These are phyloP conservation scores for Junonia oenone DNA, from an alignment of 2,888 invertebrate genomes.

Conservation along the genomic window DNA sequence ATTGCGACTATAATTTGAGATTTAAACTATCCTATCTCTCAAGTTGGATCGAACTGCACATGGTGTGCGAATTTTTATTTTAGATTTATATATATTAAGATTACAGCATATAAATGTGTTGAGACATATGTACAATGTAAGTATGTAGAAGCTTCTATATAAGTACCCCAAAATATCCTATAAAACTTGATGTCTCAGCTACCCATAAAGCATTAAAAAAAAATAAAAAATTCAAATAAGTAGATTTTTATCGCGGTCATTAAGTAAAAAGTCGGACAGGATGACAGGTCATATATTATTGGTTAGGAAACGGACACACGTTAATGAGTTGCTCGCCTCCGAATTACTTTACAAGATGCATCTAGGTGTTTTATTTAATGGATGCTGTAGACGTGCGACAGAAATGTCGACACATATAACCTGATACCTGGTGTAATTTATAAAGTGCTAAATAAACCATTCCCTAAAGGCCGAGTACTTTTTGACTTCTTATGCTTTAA, in stretches of 20 bases:
- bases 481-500: too few species aligned
- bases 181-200: background rate
- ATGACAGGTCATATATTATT: constrained; percentile 37
- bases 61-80: too few species aligned
- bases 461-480: too few species aligned
- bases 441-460: too few species aligned
- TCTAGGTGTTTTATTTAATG: constrained; percentile 11
- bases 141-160: too few species aligned
- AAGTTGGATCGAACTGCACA: too few species aligned
- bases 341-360: constrained; percentile 14
- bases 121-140: too few species aligned
- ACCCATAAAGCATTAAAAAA: background rate
- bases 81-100: too few species aligned
- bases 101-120: too few species aligned
- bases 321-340: constrained; percentile 29
- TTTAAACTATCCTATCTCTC: too few species aligned
- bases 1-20: too few species aligned
- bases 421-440: background rate
- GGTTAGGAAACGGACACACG: background rate
- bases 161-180: background rate
- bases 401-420: constrained; percentile 14
- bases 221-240: background rate
- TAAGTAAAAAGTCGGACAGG: constrained; percentile 17
- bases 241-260: constrained; percentile 12
- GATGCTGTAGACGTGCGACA: background rate